Base-by-base conservation (phyloP, 2,888 invertebrate species). In the Euclidia mi region DNA sequence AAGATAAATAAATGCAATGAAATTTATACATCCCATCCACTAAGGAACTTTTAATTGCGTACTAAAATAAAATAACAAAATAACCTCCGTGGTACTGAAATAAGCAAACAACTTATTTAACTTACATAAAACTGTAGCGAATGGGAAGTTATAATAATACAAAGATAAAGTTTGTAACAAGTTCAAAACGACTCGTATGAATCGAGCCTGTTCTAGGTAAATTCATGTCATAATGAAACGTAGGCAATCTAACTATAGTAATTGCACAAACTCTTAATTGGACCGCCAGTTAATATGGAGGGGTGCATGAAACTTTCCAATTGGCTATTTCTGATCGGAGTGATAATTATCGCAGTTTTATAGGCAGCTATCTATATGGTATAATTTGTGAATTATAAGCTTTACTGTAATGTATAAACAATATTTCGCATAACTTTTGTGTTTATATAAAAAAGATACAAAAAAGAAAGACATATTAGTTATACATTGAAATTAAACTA, bases 181-280 rank as follows among this genome's bases (percentile, higher is more conserved):
- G 56, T 71, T 65, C 44, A 42, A 60, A 73, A 61, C 46, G 58
- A 56, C 47, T 46, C 43, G 42, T 40, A 57, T 44, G 56, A 56
- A 47, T 64, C 55, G 45, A 51, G 43, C 57, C 58, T 76, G 69
- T 75, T 74, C 72, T 78, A 71, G 46, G 57, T 44, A 72, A 80
- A 82, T 81, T 77, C 78, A 75, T n/a, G n/a, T 76, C 77, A 81
- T 87, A 84, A 84, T 74, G 81, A 74, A 86, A 83, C 75, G 72
- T 70, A 67, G 68, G 76, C 73, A 78, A 84, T 83, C 79, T 56
- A 81, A 83, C 78, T 81, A 73, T 71, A 71, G 71, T 73, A 81
- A 82, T 80, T 68, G 57, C 52, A 64, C 65, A 68, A 74, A 82
- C 76, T 83, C 68, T 65, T 84, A 81, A 84, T 81, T 78, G 78